phyloP scores from a whole-genome alignment of 2,113 vertebrate species.

The Periophthalmodon schlosseri region DNA sequence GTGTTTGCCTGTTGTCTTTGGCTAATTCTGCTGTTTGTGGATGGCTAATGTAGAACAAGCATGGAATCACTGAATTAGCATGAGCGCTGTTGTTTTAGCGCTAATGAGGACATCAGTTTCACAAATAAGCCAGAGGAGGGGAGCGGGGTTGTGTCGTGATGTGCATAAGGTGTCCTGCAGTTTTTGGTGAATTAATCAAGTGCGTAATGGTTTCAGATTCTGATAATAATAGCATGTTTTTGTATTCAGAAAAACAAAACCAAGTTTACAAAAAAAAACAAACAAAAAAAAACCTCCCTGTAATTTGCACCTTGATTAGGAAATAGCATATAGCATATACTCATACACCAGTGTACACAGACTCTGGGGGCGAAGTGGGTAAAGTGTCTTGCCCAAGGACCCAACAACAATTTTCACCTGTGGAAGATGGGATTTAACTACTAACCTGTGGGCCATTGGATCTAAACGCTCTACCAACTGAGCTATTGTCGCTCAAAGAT shows the following conservation, averaged over 20 bases:
- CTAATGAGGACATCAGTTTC: neutral
- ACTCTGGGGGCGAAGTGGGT: too few relatives aligned
- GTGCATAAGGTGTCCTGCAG: neutral
- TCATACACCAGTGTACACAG: too few relatives aligned
- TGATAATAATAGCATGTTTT: neutral
- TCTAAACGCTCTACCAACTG: too few relatives aligned
- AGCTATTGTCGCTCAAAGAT: too few relatives aligned
- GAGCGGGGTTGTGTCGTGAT: neutral
- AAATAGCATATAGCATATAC: too few relatives aligned
- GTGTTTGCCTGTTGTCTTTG: slow-evolving; percentile 53
- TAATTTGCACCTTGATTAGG: neutral
- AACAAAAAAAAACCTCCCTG: neutral
- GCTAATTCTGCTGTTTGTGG: slow-evolving; percentile 45
- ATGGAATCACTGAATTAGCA: slow-evolving; percentile 39
- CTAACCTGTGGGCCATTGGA: too few relatives aligned
- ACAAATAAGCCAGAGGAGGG: neutral
- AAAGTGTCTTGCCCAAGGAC: too few relatives aligned
- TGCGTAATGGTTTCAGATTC: neutral
- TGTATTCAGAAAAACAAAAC: neutral
- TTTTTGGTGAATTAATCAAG: neutral
- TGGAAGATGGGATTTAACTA: too few relatives aligned
- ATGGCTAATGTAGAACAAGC: slow-evolving; percentile 16
- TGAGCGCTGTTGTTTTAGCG: neutral
- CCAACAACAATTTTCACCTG: too few relatives aligned
- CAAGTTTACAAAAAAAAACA: neutral